These are phyloP conservation scores for Lepidurus couesii DNA, from an alignment of 1,140 invertebrate species.

Conservation along the genomic window DNA sequence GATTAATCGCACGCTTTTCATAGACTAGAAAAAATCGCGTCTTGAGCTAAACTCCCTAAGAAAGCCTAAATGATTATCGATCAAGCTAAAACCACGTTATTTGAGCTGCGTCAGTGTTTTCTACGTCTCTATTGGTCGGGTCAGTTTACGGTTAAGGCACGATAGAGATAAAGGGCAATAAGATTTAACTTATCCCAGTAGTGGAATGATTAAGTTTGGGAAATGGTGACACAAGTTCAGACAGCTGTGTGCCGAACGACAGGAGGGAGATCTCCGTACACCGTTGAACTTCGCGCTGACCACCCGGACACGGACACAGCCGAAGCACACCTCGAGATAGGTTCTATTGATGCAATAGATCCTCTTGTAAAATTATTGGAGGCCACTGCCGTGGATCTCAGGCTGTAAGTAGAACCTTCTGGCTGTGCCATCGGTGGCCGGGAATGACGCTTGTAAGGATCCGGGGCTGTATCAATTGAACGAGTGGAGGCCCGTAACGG, in stretches of 20 bases:
- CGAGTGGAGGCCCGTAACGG: not conserved
- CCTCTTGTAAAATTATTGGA: constrained; percentile 8
- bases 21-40: not conserved
- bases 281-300: constrained; percentile 2
- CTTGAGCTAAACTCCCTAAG: not conserved
- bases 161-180: not conserved
- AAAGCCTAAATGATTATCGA: not conserved
- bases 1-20: constrained; percentile 15
- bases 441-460: not conserved
- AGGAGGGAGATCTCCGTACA: constrained; percentile 10
- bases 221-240: not conserved
- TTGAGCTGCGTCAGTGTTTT: not conserved
- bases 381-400: not conserved
- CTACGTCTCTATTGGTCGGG: not conserved
- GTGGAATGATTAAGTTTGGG: not conserved
- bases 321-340: constrained; percentile 3
- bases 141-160: not conserved
- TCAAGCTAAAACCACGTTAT: not conserved
- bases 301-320: not conserved
- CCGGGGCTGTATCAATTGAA: not conserved
- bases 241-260: constrained; percentile 9
- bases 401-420: constrained; percentile 12
- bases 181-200: not conserved
- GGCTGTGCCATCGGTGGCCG: not conserved
- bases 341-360: not conserved